Conservation (phyloP, 23 tunicate genomes). For the Oikopleura vanhoeffeni region DNA sequence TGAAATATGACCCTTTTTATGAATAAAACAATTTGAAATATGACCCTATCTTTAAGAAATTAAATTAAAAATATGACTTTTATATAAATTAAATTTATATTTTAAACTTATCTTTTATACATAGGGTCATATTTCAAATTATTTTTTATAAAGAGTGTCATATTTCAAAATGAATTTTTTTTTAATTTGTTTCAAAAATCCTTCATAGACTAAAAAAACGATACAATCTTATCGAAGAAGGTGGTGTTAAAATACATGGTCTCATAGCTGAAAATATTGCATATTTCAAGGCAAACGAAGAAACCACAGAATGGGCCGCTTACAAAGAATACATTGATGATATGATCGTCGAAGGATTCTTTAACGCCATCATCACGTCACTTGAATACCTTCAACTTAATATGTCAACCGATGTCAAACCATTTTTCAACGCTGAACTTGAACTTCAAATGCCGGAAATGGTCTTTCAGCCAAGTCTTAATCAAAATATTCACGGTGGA, state of each 20-base stretch:
- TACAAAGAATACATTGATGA: slow-evolving; percentile 70
- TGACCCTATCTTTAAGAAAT: too few species aligned
- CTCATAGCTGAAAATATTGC: slow-evolving; percentile 51
- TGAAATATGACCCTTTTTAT: too few species aligned
- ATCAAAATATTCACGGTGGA: slow-evolving; percentile 29
- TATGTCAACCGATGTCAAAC: slow-evolving; percentile 39
- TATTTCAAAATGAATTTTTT: too few species aligned
- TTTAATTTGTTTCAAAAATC: too few species aligned
- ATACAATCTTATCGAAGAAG: slow-evolving; percentile 35
- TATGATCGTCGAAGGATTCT: slow-evolving; percentile 76
- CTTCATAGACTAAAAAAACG: slow-evolving; percentile 46
- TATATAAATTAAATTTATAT: too few species aligned
- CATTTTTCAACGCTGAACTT: slow-evolving; percentile 58
- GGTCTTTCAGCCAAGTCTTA: slow-evolving; percentile 72
- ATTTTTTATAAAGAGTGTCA: too few species aligned
- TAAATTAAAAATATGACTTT: too few species aligned
- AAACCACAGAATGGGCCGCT: slow-evolving; percentile 51
- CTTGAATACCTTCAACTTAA: slow-evolving; percentile 57
- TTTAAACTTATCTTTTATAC: too few species aligned
- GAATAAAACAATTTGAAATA: too few species aligned
- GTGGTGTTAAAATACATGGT: slow-evolving; percentile 48
- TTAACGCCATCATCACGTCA: slow-evolving; percentile 56
- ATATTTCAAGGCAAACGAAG: slow-evolving; percentile 28
- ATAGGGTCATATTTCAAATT: too few species aligned
- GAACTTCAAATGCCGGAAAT: slow-evolving; percentile 62